phyloP scores from a whole-genome alignment of 2,797 vertebrate genomes.

The Rhinichthys osculus region DNA sequence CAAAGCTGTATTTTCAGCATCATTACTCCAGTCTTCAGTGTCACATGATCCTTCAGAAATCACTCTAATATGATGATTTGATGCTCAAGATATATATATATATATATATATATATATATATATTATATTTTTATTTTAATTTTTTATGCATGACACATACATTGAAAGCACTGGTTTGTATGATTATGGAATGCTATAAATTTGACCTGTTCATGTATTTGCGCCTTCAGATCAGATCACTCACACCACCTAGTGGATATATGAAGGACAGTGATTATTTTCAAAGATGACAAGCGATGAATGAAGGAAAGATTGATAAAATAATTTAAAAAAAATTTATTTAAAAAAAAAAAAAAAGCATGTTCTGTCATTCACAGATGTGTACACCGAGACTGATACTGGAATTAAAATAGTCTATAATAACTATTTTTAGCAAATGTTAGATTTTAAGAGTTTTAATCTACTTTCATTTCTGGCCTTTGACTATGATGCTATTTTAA shows the following conservation, averaged over 20 bases:
- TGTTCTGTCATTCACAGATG: too few relatives aligned
- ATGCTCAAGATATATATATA: too few relatives aligned
- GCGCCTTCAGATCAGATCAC: not conserved
- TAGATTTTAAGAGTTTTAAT: not conserved
- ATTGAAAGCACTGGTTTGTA: not conserved
- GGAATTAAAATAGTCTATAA: not conserved
- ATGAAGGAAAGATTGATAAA: not conserved
- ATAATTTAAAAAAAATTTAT: not conserved
- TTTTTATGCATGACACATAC: too few relatives aligned
- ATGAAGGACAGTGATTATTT: not conserved
- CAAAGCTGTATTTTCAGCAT: too few relatives aligned
- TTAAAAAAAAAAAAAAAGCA: not conserved
- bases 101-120: too few relatives aligned
- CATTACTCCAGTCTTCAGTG: not conserved
- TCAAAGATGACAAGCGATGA: not conserved
- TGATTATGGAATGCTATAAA: not conserved
- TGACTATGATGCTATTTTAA: not conserved
- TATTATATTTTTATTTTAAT: too few relatives aligned
- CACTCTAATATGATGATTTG: not conserved
- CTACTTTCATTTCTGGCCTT: not conserved
- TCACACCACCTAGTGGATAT: constrained; percentile 13
- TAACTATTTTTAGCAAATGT: not conserved
- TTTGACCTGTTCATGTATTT: not conserved
- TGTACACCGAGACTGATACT: not conserved
- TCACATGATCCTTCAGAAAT: not conserved